These are phyloP conservation scores for Allobates femoralis DNA, from an alignment of 2,797 vertebrate species.

Conservation along the genomic window DNA sequence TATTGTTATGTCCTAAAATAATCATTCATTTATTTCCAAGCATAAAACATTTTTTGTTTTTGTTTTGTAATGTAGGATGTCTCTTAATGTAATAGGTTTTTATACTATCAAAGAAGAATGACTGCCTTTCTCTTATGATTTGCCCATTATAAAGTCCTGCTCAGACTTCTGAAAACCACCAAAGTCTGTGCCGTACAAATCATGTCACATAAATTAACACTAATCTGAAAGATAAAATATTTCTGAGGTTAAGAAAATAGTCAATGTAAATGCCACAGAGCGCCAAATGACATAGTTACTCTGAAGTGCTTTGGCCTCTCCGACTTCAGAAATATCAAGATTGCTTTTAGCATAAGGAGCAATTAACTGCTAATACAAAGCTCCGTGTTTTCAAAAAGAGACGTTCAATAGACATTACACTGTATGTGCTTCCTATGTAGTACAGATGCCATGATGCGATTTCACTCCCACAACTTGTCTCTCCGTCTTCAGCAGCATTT, in stretches of 20 bases:
- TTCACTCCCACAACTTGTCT: too few species aligned
- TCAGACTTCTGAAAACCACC: slow-evolving; percentile 13
- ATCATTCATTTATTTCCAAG: not conserved
- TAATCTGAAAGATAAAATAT: slow-evolving; percentile 17
- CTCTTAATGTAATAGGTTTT: slow-evolving; percentile 22
- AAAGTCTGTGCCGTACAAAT: not conserved
- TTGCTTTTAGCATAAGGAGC: not conserved
- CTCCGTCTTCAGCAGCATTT: too few species aligned
- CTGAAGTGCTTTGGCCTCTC: not conserved
- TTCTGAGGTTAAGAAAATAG: slow-evolving; percentile 22
- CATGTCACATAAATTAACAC: slow-evolving; percentile 28
- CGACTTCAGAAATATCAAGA: not conserved
- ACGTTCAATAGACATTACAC: too few species aligned
- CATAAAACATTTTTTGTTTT: too few species aligned
- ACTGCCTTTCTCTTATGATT: slow-evolving; percentile 23
- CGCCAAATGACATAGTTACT: not conserved
- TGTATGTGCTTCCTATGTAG: too few species aligned
- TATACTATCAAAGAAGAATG: slow-evolving; percentile 24
- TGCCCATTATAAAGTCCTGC: not conserved
- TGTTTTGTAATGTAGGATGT: too few species aligned
- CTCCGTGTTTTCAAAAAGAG: too few species aligned
- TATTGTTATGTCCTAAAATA: slow-evolving; percentile 7
- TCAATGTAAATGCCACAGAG: not conserved
- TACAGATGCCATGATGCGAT: too few species aligned
- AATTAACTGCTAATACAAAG: not conserved